Evolutionary conservation across 2,888 invertebrate genomes (phyloP), one percentile per base, ranked within the genome.

Genomic region (Oxystoma pomonae): DNA sequence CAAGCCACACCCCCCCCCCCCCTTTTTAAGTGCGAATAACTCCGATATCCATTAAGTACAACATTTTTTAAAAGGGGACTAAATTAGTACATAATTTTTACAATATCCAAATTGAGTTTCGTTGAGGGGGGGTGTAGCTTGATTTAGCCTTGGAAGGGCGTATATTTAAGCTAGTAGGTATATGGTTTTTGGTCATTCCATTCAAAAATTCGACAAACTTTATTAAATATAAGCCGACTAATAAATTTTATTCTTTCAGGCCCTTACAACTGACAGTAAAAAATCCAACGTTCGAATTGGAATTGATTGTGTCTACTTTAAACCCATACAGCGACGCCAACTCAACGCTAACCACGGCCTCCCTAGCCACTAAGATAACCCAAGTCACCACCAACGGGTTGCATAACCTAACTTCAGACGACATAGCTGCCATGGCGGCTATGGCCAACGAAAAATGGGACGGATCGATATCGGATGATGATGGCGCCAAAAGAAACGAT

Each of bases 301-400:
- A 89, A 73, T 88, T 94, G 75, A 88, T 95, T 0, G 83, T 94
- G 70, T 92, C 95, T 5, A 94, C 92, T 0, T 80, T 90, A 53
- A 88, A 87, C 73, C 84, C 85, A 2, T 85, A 86, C 62, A 69
- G 71, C 35, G 80, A 78, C 20, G 74, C 76, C 12, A 78, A 79
- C 61, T 81, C 76, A 75, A 77, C 81, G 58, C 63, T 67, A 55
- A 64, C 67, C 2, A 67, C 71, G 9, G 59, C 69, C 18, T 71
- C 72, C 20, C 67, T 73, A 64, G 70, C 71, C 2, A 75, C 82
- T 62, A 79, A 81, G 71, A 81, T 80, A 70, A 78, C 67, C 57
- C 69, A 73, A 68, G 59, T 71, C 65, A 69, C 68, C 60, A 66
- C 65, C 22, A 64, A 65, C 5, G 57, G 62, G 52, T 51, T 19